Evolutionary conservation across 2,888 invertebrate species (phyloP).

Genomic region (Agonopterix subpropinquella): DNA sequence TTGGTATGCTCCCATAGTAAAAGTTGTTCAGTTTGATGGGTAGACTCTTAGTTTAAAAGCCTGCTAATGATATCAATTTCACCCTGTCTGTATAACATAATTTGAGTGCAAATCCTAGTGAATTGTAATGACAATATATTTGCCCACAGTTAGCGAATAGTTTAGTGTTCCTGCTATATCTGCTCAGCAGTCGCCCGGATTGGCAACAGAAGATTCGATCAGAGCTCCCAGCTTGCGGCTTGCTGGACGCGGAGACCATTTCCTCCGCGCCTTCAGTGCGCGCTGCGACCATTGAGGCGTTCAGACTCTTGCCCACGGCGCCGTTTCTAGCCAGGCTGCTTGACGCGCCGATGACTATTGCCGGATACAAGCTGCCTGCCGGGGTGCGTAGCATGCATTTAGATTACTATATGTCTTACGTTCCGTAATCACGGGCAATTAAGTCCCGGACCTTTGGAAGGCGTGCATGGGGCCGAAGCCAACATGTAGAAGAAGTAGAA

Average conservation of each 20-base stretch:
- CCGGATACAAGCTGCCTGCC: constrained; percentile 80
- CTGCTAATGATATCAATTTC: no score
- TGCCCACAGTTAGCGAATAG: constrained; percentile 84
- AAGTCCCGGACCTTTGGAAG: no score
- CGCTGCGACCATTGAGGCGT: constrained; percentile 87
- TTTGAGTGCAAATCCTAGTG: no score
- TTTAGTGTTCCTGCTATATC: constrained; percentile 84
- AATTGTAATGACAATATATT: no score
- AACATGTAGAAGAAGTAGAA: no score
- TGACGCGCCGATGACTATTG: constrained; percentile 81
- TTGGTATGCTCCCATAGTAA: no score
- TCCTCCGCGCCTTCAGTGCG: constrained; percentile 83
- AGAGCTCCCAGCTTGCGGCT: constrained; percentile 78
- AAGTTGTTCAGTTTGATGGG: no score
- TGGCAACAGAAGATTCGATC: constrained; percentile 80
- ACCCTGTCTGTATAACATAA: no score
- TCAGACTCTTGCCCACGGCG: constrained; percentile 84
- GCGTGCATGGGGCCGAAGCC: no score
- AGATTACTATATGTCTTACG: no score
- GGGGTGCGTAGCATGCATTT: constrained; percentile 73
- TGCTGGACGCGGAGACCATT: constrained; percentile 75
- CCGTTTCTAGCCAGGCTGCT: constrained; percentile 86
- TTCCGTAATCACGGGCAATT: no score
- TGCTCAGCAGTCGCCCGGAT: constrained; percentile 80
- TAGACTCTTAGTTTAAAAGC: no score